These are phyloP conservation scores for Aramus guarauna DNA, from an alignment of 2,113 vertebrate genomes.

Conservation along the genomic window DNA sequence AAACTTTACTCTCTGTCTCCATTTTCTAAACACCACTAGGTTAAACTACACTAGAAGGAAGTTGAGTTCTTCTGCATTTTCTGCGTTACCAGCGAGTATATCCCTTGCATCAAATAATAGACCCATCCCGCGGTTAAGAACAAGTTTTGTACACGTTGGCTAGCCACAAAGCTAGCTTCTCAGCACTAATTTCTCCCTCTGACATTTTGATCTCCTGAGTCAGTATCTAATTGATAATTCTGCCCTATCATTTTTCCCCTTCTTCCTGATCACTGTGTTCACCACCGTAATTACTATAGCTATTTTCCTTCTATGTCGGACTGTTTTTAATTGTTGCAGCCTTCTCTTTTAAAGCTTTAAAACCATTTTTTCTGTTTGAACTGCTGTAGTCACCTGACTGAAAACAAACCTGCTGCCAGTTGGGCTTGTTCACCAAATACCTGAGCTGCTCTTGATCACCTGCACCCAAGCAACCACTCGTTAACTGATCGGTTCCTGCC, in stretches of 20 bases:
- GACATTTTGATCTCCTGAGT: background rate
- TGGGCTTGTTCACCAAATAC: background rate
- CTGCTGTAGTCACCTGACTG: fast-evolving
- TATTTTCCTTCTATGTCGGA: background rate
- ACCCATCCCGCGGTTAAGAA: fast-evolving
- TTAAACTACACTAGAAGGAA: background rate
- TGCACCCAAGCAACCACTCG: background rate
- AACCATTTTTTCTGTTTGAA: background rate
- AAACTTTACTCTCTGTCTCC: background rate
- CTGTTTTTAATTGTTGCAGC: background rate
- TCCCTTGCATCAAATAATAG: background rate
- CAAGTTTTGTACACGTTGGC: background rate
- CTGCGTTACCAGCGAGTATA: background rate
- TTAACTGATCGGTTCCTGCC: background rate
- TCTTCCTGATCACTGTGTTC: background rate
- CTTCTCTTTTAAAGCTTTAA: background rate
- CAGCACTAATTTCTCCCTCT: background rate
- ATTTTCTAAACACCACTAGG: background rate
- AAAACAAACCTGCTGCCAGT: background rate
- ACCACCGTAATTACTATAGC: background rate
- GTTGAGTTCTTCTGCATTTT: background rate
- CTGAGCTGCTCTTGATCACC: background rate
- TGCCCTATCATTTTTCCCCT: background rate
- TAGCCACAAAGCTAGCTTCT: background rate
- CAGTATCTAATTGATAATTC: background rate